Evolutionary conservation across 2,888 invertebrate genomes (phyloP).

Genomic region (Chalcis sispes): DNA sequence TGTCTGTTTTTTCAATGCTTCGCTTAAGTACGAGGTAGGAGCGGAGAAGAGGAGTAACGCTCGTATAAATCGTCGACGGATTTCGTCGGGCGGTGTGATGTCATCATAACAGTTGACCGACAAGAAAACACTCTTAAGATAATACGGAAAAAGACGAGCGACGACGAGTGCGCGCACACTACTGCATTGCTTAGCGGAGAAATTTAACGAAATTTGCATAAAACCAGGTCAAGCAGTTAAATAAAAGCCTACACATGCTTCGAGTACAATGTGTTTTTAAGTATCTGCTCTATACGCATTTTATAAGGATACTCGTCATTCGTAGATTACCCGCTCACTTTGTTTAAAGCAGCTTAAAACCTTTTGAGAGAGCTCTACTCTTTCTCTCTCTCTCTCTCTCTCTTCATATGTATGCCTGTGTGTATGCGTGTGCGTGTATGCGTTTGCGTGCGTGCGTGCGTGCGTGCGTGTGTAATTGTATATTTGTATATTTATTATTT

Average conservation of each 20-base stretch:
- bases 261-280: constrained; percentile 23
- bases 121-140: constrained; percentile 22
- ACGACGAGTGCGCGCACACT: not conserved
- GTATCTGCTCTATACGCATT: not conserved
- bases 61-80: not conserved
- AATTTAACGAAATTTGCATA: constrained; percentile 50
- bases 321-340: too few relatives aligned
- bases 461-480: too few relatives aligned
- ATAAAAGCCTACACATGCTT: constrained; percentile 19
- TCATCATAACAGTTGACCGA: constrained; percentile 17
- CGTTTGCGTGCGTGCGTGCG: too few relatives aligned
- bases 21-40: too few relatives aligned
- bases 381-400: too few relatives aligned
- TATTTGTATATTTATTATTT: too few relatives aligned
- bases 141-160: not conserved
- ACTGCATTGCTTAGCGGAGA: constrained; percentile 16
- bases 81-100: constrained; percentile 15
- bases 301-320: too few relatives aligned
- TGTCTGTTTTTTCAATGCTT: too few relatives aligned
- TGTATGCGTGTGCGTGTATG: too few relatives aligned
- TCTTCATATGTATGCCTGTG: too few relatives aligned
- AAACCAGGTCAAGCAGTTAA: constrained; percentile 42
- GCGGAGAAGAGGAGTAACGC: not conserved
- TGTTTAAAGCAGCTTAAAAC: too few relatives aligned
- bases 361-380: too few relatives aligned